These are phyloP conservation scores for Leptopterna dolabrata DNA, from an alignment of 2,888 invertebrate genomes.

Conservation along the genomic window DNA sequence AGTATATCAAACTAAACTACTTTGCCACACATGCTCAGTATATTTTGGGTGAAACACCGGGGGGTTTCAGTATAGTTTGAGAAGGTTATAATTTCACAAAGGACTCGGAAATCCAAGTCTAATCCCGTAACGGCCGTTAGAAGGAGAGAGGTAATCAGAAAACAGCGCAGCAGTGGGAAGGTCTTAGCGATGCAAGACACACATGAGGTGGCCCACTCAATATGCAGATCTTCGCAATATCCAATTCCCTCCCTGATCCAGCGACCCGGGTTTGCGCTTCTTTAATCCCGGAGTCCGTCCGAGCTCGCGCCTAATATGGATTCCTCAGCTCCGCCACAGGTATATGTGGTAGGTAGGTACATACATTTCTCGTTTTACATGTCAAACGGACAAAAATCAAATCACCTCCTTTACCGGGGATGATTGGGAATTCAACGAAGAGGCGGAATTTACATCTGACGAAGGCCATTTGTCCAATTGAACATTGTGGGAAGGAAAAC, in stretches of 20 bases:
- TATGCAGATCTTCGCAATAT: neutral
- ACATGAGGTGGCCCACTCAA: neutral
- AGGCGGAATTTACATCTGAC: no score
- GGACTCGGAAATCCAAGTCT: neutral
- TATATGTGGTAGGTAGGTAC: no score
- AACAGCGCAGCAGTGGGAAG: neutral
- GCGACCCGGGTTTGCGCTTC: neutral
- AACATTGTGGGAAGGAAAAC: no score
- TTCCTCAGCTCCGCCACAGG: neutral
- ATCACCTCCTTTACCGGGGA: no score
- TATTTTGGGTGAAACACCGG: no score
- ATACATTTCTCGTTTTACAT: neutral
- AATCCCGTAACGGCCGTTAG: neutral
- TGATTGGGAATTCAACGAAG: no score
- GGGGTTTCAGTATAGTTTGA: neutral
- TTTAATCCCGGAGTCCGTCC: neutral
- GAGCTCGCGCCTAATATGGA: neutral
- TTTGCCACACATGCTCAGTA: no score
- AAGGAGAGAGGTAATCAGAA: constrained; percentile 3
- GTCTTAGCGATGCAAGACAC: constrained; percentile 3
- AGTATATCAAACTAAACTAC: no score
- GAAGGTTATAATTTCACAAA: neutral
- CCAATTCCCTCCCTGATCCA: neutral
- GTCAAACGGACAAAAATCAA: neutral
- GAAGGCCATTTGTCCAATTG: no score